Base-by-base conservation (phyloP, 1,140 invertebrate species). In the Achroia grisella region DNA sequence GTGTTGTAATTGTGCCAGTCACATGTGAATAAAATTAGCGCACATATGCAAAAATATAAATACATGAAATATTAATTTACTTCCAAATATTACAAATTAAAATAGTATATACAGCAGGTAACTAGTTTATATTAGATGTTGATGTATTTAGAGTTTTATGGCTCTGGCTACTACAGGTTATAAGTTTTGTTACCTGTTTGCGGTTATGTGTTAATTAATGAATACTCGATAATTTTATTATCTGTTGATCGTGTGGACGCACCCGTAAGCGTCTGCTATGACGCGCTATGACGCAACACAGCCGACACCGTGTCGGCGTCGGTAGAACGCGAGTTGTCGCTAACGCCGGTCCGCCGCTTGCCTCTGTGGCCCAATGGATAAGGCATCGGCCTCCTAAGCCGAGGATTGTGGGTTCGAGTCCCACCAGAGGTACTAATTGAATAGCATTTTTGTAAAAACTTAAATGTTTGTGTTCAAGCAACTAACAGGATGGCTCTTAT, bases 291-390 rank as follows among this genome's bases (percentile, higher is more conserved):
- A 73, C 74, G 74, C 69, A 65, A 62, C 17, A 23, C 17, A 23
- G 17, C 17, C 17, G 17, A 23, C 46, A 17, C 13, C 55, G 54
- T 42, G 48, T 42, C 41, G 37, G 42, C 63, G 57, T 46, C 54
- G 67, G 17, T 48, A 14, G 62, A 68, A 60, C 31, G 47, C 36
- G 57, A 47, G 35, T 35, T 51, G 50, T 23, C 49, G 55, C 59
- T 44, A 50, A 60, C 62, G 71, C 48, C 62, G 54, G 42, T 64
- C 52, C 15, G 56, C 52, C 68, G 70, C 58, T 39, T 76, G 89
- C 88, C 89, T 88, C 88, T 90, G 90, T 91, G 90, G 90, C 90
- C 90, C 89, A 91, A 91, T 90, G 90, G 90, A 91, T 90, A 91
- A 90, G 90, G 90, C 90, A 90, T 90, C 89, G 89, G 89, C 89